Percentiles rank a stretch among this genome's conserved stretches.
phyloP scores from a whole-genome alignment of 1,140 invertebrate genomes.

The Temnothorax longispinosus region DNA sequence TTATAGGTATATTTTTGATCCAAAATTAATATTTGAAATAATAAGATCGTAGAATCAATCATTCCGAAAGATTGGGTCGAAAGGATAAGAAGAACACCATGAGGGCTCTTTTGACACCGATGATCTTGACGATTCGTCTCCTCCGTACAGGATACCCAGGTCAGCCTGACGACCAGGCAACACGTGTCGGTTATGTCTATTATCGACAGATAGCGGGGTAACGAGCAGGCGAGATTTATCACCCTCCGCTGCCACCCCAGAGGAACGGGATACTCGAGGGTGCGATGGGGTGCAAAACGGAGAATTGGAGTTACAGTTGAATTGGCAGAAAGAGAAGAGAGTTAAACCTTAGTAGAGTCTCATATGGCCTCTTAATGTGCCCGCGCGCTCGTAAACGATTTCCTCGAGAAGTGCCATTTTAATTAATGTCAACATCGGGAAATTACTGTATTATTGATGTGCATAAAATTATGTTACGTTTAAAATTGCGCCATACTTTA shows the following conservation, averaged over 20 bases:
- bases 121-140: conserved; percentile 63
- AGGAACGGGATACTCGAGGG: conserved; percentile 60
- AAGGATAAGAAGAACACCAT: conserved; percentile 7
- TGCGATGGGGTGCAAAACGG: conserved; percentile 58
- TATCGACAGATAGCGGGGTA: conserved; percentile 79
- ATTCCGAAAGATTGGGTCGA: background rate
- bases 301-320: conserved; percentile 66
- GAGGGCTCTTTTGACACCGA: conserved; percentile 57
- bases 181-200: conserved; percentile 83
- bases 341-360: conserved; percentile 34
- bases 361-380: conserved; percentile 37
- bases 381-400: conserved; percentile 9
- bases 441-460: background rate
- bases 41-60: conserved; percentile 32
- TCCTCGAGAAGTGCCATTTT: background rate
- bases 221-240: conserved; percentile 81
- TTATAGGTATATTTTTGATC: background rate
- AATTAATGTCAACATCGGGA: conserved; percentile 14
- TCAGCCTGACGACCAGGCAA: conserved; percentile 79
- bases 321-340: conserved; percentile 63
- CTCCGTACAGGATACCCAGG: conserved; percentile 65
- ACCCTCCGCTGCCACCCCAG: conserved; percentile 67
- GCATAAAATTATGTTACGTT: background rate
- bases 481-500: background rate
- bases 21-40: background rate